These are phyloP conservation scores for Entomobrya proxima DNA, from an alignment of 2,888 invertebrate species.

Conservation along the genomic window DNA sequence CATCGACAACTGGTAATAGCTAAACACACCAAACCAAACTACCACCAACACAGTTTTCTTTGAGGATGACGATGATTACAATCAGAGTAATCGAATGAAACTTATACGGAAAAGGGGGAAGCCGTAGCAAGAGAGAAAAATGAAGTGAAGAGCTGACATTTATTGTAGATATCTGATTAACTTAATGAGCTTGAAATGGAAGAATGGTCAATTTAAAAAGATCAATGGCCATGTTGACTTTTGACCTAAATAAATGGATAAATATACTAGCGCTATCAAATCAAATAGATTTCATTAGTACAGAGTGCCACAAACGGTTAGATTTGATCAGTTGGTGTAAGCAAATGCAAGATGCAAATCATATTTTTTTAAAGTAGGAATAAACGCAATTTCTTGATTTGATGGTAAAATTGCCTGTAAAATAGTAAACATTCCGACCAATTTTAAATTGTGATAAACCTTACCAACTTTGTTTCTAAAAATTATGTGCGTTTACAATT, in stretches of 20 bases:
- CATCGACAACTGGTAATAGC: neutral
- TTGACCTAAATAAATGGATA: slow-evolving; percentile 51
- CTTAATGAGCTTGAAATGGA: slow-evolving; percentile 66
- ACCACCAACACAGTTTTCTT: slow-evolving; percentile 14
- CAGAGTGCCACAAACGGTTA: neutral
- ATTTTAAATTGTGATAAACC: slow-evolving; percentile 15
- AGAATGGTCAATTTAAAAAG: slow-evolving; percentile 68
- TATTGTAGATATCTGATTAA: slow-evolving; percentile 68
- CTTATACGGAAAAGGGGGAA: neutral
- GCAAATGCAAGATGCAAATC: neutral
- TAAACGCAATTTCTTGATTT: slow-evolving; percentile 9
- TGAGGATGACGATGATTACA: slow-evolving; percentile 34
- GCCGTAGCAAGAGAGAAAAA: slow-evolving; percentile 25
- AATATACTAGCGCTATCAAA: neutral
- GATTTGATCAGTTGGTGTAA: neutral
- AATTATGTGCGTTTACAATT: too few relatives aligned
- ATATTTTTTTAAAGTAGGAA: neutral
- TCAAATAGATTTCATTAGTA: neutral
- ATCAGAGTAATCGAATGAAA: slow-evolving; percentile 28
- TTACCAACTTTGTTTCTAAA: too few relatives aligned
- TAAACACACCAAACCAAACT: slow-evolving; percentile 1
- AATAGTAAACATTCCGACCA: slow-evolving; percentile 31
- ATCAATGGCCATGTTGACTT: slow-evolving; percentile 68
- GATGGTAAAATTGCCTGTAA: slow-evolving; percentile 22
- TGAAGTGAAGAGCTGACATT: slow-evolving; percentile 66